These are phyloP conservation scores for Okamejei kenojei DNA, from an alignment of 2,797 vertebrate species.

Conservation along the genomic window DNA sequence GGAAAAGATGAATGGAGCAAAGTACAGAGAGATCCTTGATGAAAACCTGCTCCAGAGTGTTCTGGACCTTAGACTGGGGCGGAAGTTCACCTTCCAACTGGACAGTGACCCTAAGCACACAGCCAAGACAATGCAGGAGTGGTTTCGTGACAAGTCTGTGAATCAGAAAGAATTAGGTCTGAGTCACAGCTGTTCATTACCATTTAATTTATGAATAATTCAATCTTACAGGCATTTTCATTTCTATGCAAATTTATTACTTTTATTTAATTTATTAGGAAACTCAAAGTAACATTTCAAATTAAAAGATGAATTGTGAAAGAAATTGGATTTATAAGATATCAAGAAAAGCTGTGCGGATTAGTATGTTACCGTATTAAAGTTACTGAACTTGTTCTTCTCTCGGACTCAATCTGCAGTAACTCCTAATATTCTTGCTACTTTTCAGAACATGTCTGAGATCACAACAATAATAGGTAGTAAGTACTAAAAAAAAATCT, in stretches of 20 bases:
- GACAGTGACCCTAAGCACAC: too few species aligned
- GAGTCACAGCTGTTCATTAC: background rate
- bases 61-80: too few species aligned
- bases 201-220: constrained; percentile 21
- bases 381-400: background rate
- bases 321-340: background rate
- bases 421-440: background rate
- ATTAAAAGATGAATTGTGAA: background rate
- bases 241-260: constrained; percentile 20
- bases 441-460: background rate
- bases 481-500: background rate
- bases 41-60: too few species aligned
- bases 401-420: background rate
- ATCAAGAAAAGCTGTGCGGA: background rate
- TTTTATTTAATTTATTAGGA: constrained; percentile 11
- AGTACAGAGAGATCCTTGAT: too few species aligned
- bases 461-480: background rate
- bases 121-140: too few species aligned
- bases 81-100: too few species aligned
- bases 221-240: constrained; percentile 14
- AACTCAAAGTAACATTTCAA: constrained; percentile 3
- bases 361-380: background rate
- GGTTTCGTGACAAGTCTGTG: too few species aligned
- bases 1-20: too few species aligned
- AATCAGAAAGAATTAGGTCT: background rate